Conservation (phyloP, 2,113 vertebrate species). For the Trichechus manatus region DNA sequence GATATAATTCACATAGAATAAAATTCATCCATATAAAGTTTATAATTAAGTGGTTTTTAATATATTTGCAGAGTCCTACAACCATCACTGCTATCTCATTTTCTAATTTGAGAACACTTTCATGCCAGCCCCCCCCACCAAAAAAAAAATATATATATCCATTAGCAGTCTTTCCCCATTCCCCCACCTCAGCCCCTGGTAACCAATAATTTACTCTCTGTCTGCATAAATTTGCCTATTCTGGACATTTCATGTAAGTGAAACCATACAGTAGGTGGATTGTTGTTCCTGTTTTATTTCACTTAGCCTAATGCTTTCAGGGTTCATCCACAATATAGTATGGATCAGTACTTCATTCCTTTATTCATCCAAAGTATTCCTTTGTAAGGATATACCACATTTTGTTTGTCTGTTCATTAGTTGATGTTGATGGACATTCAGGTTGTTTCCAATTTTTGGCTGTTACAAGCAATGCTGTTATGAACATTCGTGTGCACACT, state of each 20-base stretch:
- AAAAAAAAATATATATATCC: neutral
- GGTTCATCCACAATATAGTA: neutral
- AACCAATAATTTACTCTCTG: neutral
- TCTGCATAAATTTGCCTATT: neutral
- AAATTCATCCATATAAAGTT: neutral
- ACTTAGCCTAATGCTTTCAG: neutral
- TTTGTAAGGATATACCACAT: neutral
- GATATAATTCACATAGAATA: neutral
- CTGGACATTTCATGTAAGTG: neutral
- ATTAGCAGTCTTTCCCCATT: neutral
- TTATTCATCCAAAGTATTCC: neutral
- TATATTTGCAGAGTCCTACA: neutral
- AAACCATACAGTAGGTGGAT: neutral
- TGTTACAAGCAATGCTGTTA: neutral
- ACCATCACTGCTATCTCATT: neutral
- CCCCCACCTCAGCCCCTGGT: rapidly evolving
- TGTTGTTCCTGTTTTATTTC: neutral
- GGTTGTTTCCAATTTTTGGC: neutral
- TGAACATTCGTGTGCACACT: neutral
- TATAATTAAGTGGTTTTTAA: neutral
- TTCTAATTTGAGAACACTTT: neutral
- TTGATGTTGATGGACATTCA: neutral
- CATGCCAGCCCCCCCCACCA: no score
- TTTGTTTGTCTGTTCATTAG: neutral
- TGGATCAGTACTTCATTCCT: neutral